These are phyloP conservation scores for Chamaetylas fuelleborni DNA, from an alignment of 2,113 vertebrate genomes.

Conservation along the genomic window DNA sequence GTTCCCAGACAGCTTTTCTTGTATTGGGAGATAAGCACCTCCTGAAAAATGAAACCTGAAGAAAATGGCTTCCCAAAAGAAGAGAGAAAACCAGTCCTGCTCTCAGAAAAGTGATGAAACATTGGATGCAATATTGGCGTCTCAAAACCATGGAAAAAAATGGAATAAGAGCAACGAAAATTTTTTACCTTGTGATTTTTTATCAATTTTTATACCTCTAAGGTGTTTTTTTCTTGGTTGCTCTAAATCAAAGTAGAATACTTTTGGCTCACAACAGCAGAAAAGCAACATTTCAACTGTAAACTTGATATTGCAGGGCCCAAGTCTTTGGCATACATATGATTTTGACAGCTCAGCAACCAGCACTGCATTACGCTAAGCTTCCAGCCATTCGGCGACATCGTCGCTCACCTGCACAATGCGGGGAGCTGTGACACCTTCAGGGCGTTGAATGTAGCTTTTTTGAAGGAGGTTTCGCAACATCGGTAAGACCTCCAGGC, in stretches of 20 bases:
- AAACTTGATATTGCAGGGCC: background rate
- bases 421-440: too few relatives aligned
- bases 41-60: background rate
- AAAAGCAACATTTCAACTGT: background rate
- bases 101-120: background rate
- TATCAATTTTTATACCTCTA: background rate
- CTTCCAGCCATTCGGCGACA: too few relatives aligned
- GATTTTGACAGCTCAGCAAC: too few relatives aligned
- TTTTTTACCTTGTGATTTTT: background rate
- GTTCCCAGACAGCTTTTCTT: background rate
- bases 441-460: too few relatives aligned
- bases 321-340: background rate
- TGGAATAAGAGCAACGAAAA: background rate
- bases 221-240: background rate
- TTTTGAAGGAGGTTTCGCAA: too few relatives aligned
- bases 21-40: background rate
- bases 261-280: background rate
- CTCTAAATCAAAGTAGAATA: background rate
- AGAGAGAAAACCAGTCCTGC: background rate
- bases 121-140: background rate
- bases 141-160: background rate
- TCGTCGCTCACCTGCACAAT: too few relatives aligned
- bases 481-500: too few relatives aligned
- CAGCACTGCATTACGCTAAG: too few relatives aligned
- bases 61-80: background rate